Percentiles rank a stretch among this genome's conserved stretches.
Conservation (phyloP, 2,888 invertebrate genomes). For the Teinopalpus imperialis region DNA sequence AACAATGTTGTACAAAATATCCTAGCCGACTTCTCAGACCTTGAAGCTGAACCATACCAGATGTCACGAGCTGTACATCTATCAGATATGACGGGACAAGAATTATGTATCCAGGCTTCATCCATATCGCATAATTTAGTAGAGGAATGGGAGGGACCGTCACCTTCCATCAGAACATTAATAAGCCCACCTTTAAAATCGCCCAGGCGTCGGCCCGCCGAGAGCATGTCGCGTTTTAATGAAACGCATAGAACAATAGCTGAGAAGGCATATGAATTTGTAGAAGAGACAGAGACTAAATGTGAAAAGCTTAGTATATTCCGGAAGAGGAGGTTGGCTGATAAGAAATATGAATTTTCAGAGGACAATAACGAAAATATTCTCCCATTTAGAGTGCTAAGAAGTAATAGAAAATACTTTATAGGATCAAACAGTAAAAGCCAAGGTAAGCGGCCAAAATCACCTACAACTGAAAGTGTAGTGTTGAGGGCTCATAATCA, state of each 20-base stretch:
- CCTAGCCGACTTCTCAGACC: slow-evolving; percentile 83
- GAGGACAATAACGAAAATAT: slow-evolving; percentile 88
- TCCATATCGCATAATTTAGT: slow-evolving; percentile 73
- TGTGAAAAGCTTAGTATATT: slow-evolving; percentile 94
- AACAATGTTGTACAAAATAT: slow-evolving; percentile 83
- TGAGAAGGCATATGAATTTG: slow-evolving; percentile 92
- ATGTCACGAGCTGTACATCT: slow-evolving; percentile 67
- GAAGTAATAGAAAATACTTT: slow-evolving; percentile 78
- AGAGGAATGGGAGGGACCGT: slow-evolving; percentile 78
- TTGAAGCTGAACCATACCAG: slow-evolving; percentile 79
- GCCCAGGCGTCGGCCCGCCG: slow-evolving; percentile 70
- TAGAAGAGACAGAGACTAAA: slow-evolving; percentile 89
- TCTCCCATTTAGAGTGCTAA: slow-evolving; percentile 84
- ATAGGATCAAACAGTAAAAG: slow-evolving; percentile 64
- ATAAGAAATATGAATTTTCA: slow-evolving; percentile 95
- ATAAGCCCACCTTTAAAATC: slow-evolving; percentile 75
- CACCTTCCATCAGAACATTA: slow-evolving; percentile 71
- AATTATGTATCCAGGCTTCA: slow-evolving; percentile 71
- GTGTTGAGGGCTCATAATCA: slow-evolving; percentile 73
- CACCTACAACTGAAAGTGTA: slow-evolving; percentile 65
- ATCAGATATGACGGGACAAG: slow-evolving; percentile 73
- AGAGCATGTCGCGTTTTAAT: slow-evolving; percentile 77
- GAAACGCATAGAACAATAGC: slow-evolving; percentile 81
- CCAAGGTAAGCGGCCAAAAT: slow-evolving; percentile 58
- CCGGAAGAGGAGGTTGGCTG: slow-evolving; percentile 91